A percentile compares a stretch with the other conserved stretches of the same genome.
Conservation (phyloP, 2,888 invertebrate genomes). For the Carpatolechia fugitivella region DNA sequence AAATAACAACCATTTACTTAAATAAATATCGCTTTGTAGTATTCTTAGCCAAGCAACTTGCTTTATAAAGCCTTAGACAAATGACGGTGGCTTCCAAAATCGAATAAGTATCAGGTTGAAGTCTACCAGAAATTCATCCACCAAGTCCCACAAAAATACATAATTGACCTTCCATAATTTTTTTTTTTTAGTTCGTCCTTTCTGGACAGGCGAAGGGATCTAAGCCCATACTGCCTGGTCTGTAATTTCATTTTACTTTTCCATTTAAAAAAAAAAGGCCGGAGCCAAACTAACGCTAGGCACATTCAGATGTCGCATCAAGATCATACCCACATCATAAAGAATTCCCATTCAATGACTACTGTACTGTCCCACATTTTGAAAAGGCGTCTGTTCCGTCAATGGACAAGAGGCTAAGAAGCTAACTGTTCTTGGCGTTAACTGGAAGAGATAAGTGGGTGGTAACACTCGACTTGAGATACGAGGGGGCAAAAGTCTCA, state of each 20-base stretch:
- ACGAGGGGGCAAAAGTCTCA: slow-evolving; percentile 64
- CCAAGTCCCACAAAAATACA: neutral
- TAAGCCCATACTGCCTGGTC: too few species aligned
- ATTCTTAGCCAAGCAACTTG: too few species aligned
- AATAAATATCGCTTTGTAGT: too few species aligned
- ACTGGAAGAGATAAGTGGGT: slow-evolving; percentile 54
- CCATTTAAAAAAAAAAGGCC: too few species aligned
- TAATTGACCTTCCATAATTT: neutral
- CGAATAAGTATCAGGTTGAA: neutral
- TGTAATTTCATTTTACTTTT: too few species aligned
- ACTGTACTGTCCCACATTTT: slow-evolving; percentile 1
- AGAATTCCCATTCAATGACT: neutral
- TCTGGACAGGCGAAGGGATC: too few species aligned
- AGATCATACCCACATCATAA: neutral
- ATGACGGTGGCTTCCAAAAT: too few species aligned
- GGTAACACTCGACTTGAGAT: slow-evolving; percentile 58
- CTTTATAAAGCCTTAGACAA: too few species aligned
- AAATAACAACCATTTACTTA: too few species aligned
- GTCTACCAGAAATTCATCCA: neutral
- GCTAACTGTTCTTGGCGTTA: slow-evolving; percentile 49
- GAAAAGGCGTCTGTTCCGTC: slow-evolving; percentile 25
- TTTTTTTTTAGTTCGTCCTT: too few species aligned
- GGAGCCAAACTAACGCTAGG: too few species aligned
- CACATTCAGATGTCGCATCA: too few species aligned
- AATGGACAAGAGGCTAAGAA: slow-evolving; percentile 53